A percentile compares a stretch with the other conserved stretches of the same genome.
Evolutionary conservation across 2,888 invertebrate genomes (phyloP).

Genomic region (Mechanitis messenoides): DNA sequence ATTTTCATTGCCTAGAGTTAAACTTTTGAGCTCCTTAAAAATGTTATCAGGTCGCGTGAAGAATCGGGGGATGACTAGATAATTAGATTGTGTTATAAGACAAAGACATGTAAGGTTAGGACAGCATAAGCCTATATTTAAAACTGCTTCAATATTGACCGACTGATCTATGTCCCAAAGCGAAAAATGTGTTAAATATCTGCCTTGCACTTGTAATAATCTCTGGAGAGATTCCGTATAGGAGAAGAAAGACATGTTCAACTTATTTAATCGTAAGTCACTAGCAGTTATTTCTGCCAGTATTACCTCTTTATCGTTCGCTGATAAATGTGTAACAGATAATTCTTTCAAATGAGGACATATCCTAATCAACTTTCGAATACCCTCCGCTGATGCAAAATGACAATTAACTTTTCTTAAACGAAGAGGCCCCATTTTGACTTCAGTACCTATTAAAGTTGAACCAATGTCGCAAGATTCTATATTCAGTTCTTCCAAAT

Average conservation of each 20-base stretch:
- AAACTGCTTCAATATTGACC: slow-evolving; percentile 55
- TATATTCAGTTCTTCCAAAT: slow-evolving; percentile 63
- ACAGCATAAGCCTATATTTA: slow-evolving; percentile 59
- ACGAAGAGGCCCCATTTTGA: slow-evolving; percentile 58
- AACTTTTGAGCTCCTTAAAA: slow-evolving; percentile 52
- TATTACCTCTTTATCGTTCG: slow-evolving; percentile 64
- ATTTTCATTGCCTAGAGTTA: slow-evolving; percentile 65
- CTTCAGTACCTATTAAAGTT: slow-evolving; percentile 56
- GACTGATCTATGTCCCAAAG: slow-evolving; percentile 68
- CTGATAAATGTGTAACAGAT: slow-evolving; percentile 64
- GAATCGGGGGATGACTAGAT: slow-evolving; percentile 54
- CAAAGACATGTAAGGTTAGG: slow-evolving; percentile 62
- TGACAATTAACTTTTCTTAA: slow-evolving; percentile 68
- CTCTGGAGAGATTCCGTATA: slow-evolving; percentile 59
- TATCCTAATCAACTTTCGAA: slow-evolving; percentile 60
- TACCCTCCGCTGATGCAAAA: slow-evolving; percentile 64
- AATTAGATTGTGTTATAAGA: slow-evolving; percentile 63
- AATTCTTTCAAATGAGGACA: slow-evolving; percentile 64
- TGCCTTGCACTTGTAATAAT: slow-evolving; percentile 58
- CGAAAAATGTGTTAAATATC: slow-evolving; percentile 64
- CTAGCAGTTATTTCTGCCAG: slow-evolving; percentile 60
- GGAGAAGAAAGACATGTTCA: slow-evolving; percentile 69
- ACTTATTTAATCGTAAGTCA: slow-evolving; percentile 51
- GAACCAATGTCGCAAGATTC: slow-evolving; percentile 73
- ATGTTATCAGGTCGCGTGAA: slow-evolving; percentile 51